A percentile compares a stretch with the other conserved stretches of the same genome.
phyloP scores from a whole-genome alignment of 2,888 invertebrate genomes.

The Mythimna impura region DNA sequence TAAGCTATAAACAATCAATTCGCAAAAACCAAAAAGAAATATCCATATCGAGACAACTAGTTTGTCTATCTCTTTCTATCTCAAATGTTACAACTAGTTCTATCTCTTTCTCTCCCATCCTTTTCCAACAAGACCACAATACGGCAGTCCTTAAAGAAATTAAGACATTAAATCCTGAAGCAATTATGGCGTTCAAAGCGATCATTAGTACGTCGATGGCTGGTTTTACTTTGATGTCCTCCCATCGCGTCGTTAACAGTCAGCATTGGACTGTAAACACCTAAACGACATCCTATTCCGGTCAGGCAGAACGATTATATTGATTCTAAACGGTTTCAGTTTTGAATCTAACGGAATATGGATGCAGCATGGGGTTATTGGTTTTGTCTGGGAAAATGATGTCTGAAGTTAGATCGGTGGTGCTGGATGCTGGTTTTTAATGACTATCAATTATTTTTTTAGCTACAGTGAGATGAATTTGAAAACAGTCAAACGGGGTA shows the following conservation, averaged over 20 bases:
- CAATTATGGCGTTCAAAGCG: constrained; percentile 77
- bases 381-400: constrained; percentile 14
- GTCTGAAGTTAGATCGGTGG: not conserved
- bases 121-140: constrained; percentile 7
- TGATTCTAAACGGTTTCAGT: constrained; percentile 56
- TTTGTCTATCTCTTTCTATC: not conserved
- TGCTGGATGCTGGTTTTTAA: not conserved
- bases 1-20: not conserved
- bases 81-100: not conserved
- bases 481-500: no score
- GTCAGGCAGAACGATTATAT: constrained; percentile 52
- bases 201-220: constrained; percentile 64
- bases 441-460: no score
- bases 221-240: constrained; percentile 72
- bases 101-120: not conserved
- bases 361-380: constrained; percentile 38
- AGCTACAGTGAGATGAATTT: no score
- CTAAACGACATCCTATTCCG: constrained; percentile 74
- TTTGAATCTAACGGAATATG: constrained; percentile 43
- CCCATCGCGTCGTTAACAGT: constrained; percentile 63
- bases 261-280: constrained; percentile 71
- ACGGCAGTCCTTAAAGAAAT: constrained; percentile 67
- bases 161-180: constrained; percentile 79
- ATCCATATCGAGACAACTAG: not conserved
- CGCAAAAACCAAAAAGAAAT: not conserved